Evolutionary conservation across 2,888 invertebrate species (phyloP), one percentile per base, ranked within the genome.

Genomic region (Andrena flavipes): DNA sequence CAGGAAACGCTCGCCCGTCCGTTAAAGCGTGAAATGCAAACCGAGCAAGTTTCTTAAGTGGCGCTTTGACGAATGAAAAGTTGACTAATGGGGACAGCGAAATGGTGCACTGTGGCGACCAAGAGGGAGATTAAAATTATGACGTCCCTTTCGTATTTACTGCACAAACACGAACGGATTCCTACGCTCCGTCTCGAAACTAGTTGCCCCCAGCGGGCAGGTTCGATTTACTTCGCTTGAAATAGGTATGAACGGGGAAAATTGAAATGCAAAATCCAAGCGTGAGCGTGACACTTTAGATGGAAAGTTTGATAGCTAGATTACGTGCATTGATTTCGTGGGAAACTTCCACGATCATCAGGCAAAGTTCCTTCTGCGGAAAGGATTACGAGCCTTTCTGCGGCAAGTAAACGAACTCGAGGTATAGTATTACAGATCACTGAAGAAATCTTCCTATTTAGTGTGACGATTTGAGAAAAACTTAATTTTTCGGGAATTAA

Each of bases 201-300:
- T 13, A 13, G n/a, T 48, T 8, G 26, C 49, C 26, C 16, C 8
- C 26, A 29, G 16, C 4, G 26, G 16, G 29, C 16, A 35, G 35
- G 35, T 62, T 23, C 64, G 48, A 20, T 20, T 35, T 59, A 59
- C 33, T n/a, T 42, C 26, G 16, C 26, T 33, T 20, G 10, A 65
- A 59, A 65, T 7, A 42, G 42, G 42, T 16, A 20, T 26, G 48
- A 10, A 3, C 13, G 48, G 23, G 30, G 56, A 51, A 68, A 68
- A 78, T 78, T 63, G 48, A 75, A 75, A 75, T 63, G 68, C 54
- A 63, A 75, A 78, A 68, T 78, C n/a, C 23, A 51, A 35, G 54
- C 63, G 62, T 26, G 68, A 67, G 51, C 26, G 30, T 33, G 42
- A 42, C 62, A 8, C 48, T 67, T 56, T 26, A 48, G 23, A 75